phyloP scores from a whole-genome alignment of 2,888 invertebrate species.

The Trissolcus japonicus region DNA sequence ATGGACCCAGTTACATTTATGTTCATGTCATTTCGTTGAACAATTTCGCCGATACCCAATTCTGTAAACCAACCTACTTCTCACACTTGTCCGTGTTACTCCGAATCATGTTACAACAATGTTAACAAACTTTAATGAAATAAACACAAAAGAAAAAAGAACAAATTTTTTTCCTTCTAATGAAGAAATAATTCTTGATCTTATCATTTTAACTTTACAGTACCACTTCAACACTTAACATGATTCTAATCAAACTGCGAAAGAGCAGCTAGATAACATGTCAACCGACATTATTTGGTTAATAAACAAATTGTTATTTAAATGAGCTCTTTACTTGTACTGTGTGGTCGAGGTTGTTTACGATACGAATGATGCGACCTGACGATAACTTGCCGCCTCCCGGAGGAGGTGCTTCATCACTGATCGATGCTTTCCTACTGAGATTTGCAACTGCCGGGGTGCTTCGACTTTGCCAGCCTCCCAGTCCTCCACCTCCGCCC shows the following conservation, averaged over 20 bases:
- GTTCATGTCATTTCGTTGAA: slow-evolving; percentile 10
- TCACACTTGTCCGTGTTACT: neutral
- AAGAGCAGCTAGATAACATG: no score
- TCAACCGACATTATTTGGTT: neutral
- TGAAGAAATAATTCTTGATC: no score
- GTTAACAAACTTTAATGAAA: neutral
- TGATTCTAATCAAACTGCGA: neutral
- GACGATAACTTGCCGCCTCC: slow-evolving; percentile 86
- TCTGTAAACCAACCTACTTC: neutral
- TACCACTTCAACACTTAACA: neutral
- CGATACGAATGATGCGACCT: slow-evolving; percentile 92
- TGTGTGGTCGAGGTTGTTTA: slow-evolving; percentile 94
- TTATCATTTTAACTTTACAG: neutral
- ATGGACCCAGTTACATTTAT: slow-evolving; percentile 28
- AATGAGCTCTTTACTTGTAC: slow-evolving; percentile 82
- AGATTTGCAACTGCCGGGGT: slow-evolving; percentile 78
- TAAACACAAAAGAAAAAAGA: neutral
- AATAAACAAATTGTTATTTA: neutral
- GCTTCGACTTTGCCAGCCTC: slow-evolving; percentile 80
- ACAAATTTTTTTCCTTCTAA: no score
- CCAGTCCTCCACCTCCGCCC: slow-evolving; percentile 65
- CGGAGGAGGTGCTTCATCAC: slow-evolving; percentile 86
- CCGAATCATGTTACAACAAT: neutral
- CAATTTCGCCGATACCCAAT: neutral
- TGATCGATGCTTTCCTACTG: slow-evolving; percentile 89